These are phyloP conservation scores for Melitaea cinxia DNA, from an alignment of 1,140 invertebrate species.

Conservation along the genomic window DNA sequence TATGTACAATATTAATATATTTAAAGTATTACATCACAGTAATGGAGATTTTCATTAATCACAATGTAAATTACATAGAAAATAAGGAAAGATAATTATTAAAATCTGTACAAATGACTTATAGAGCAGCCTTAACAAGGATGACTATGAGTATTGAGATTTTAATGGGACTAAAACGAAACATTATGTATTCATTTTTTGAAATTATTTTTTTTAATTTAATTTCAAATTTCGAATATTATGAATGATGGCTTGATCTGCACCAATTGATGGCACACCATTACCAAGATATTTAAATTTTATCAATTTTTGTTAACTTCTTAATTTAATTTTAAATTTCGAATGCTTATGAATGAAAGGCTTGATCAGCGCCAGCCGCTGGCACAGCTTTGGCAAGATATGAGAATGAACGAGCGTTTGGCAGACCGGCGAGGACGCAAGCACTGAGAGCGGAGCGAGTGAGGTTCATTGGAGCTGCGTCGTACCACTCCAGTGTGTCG, in stretches of 20 bases:
- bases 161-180: no score
- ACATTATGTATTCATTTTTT: no score
- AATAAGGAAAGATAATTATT: no score
- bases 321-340: neutral
- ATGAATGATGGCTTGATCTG: no score
- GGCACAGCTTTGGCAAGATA: conserved; percentile 74
- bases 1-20: conserved; percentile 53
- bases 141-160: no score
- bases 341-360: conserved; percentile 47
- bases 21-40: conserved; percentile 24
- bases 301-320: no score
- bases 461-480: conserved; percentile 86
- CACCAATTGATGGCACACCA: no score
- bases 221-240: no score
- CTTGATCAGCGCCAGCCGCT: conserved; percentile 72
- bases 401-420: conserved; percentile 83
- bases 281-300: no score
- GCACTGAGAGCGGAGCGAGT: conserved; percentile 86
- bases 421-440: conserved; percentile 83
- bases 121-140: no score
- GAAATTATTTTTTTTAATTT: no score
- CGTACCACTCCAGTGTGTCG: conserved; percentile 86
- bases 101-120: no score
- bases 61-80: neutral
- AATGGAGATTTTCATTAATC: neutral